Evolutionary conservation across 1,140 invertebrate genomes (phyloP), one percentile per base, ranked within the genome.

Genomic region (Calosoma granatense): DNA sequence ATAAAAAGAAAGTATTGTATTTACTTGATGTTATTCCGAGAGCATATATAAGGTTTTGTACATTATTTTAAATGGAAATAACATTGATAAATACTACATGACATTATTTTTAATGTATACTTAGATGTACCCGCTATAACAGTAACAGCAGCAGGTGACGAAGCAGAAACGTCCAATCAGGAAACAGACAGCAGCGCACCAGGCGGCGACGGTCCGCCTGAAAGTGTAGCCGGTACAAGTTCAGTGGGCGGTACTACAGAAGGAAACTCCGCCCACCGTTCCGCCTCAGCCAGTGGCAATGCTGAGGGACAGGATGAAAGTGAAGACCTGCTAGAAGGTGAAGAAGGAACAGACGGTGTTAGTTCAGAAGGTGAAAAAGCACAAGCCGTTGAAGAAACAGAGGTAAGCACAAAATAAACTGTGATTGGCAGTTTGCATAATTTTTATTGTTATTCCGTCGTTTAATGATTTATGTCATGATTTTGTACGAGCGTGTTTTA

Each of bases 351-450:
- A 14, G 71, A 72, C 58, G 78, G 73, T 39, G 78, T 80, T 2
- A 78, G 74, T 43, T 81, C 79, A 0, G 82, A 84, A 61, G 78
- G 78, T 43, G 81, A 84, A 62, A 83, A 84, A 59, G 69, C 73
- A 20, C 58, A 65, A 1, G 66, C 67, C 60, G 67, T 71, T 12
- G 77, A 78, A 58, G 79, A 81, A 57, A 70, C 70, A 22, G 77
- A 76, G 47, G 41, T 47, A 12, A 47, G 15, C 9, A 47, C 14
- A 4, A 30, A 30, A 6, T 14, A 30, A 30, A 6, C 26, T 6
- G n/a, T n/a, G n/a, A n/a, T n/a, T n/a, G n/a, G n/a, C n/a, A n/a
- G 70, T 56, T 23, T 22, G 15, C 19, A 20, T 12, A 11, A 14
- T 23, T 14, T 20, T 14, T 53, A 53, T 53, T 22, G n/a, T 36